Percentiles rank a stretch among this genome's conserved stretches.
Conservation (phyloP, 2,797 vertebrate genomes). For the Cygnus olor region DNA sequence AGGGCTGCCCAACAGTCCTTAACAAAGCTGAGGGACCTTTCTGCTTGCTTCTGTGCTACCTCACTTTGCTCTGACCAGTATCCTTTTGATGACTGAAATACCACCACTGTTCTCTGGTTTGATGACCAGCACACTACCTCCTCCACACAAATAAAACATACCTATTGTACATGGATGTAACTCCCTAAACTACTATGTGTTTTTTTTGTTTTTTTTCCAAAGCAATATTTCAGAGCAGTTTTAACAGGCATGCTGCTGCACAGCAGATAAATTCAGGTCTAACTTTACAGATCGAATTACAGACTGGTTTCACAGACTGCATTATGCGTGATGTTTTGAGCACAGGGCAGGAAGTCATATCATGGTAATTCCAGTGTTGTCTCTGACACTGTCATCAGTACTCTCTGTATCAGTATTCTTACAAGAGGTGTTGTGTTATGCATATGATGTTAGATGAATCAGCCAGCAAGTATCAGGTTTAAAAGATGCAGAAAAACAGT, state of each 20-base stretch:
- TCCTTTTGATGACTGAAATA: background rate
- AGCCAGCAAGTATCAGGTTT: background rate
- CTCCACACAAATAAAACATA: background rate
- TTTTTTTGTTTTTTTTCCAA: background rate
- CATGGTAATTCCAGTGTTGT: background rate
- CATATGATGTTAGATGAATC: background rate
- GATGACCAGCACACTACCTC: background rate
- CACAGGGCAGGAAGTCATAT: background rate
- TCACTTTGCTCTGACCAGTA: background rate
- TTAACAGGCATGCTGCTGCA: background rate
- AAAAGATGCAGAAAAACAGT: background rate
- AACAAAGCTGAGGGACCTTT: background rate
- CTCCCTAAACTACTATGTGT: fast-evolving
- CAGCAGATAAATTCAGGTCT: background rate
- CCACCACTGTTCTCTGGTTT: background rate
- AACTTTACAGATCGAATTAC: fast-evolving
- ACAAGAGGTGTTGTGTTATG: background rate
- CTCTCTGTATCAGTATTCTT: background rate
- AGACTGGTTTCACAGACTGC: fast-evolving
- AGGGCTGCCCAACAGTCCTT: background rate
- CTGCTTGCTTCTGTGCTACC: background rate
- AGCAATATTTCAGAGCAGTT: background rate
- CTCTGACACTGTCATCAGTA: background rate
- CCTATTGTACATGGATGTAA: background rate
- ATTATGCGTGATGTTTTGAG: background rate